Percentiles rank a stretch among this genome's conserved stretches.
These are phyloP conservation scores for Drosophila ironensis DNA, from an alignment of 1,140 invertebrate genomes.

Conservation along the genomic window DNA sequence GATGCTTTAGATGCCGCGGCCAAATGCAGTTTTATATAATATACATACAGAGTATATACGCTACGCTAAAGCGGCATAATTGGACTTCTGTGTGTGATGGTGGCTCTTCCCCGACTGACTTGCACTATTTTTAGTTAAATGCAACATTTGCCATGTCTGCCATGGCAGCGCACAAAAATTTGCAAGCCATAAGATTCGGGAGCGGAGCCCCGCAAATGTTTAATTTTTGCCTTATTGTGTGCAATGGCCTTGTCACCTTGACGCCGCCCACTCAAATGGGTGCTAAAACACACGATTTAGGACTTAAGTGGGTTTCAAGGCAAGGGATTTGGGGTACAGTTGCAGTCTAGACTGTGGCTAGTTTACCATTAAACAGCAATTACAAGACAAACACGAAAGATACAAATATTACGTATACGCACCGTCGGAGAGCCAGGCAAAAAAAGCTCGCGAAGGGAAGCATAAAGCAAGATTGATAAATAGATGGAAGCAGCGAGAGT, in stretches of 20 bases:
- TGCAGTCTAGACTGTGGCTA: conserved; percentile 2
- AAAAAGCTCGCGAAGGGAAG: conserved; percentile 46
- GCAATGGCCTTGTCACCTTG: conserved; percentile 63
- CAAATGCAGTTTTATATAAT: conserved; percentile 73
- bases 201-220: conserved; percentile 38
- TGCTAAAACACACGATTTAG: too few relatives aligned
- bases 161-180: conserved; percentile 15
- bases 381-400: conserved; percentile 25
- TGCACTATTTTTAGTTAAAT: conserved; percentile 74
- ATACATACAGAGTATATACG: conserved; percentile 27
- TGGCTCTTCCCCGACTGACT: conserved; percentile 56
- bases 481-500: background rate
- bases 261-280: conserved; percentile 55
- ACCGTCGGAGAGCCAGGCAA: conserved; percentile 1
- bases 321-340: too few relatives aligned
- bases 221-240: conserved; percentile 6
- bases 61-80: background rate
- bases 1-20: conserved; percentile 62
- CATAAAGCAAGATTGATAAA: conserved; percentile 6
- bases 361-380: conserved; percentile 2
- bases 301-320: background rate
- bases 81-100: background rate
- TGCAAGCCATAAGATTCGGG: background rate
- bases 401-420: conserved; percentile 70
- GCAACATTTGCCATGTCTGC: conserved; percentile 55